Conservation (phyloP, 2,888 invertebrate species). For the Melieria omissa region DNA sequence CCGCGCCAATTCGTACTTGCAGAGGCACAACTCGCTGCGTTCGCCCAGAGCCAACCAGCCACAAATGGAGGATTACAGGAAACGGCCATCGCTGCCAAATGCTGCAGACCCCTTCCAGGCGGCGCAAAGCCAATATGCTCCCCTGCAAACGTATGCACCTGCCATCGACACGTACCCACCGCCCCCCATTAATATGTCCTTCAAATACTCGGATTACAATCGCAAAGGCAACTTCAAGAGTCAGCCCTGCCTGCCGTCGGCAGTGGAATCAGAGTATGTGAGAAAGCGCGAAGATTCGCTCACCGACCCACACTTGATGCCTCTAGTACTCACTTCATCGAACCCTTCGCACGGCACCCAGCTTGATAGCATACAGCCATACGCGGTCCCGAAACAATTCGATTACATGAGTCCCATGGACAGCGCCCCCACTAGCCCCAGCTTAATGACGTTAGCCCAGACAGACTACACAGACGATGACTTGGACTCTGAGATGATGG, state of each 20-base stretch:
- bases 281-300: conserved; percentile 52
- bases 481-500: conserved; percentile 68
- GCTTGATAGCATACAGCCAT: conserved; percentile 21
- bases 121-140: conserved; percentile 28
- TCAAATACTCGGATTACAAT: conserved; percentile 55
- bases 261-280: conserved; percentile 66
- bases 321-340: conserved; percentile 59
- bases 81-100: conserved; percentile 65
- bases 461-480: conserved; percentile 59
- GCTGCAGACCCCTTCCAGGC: conserved; percentile 54
- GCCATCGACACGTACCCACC: conserved; percentile 46
- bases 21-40: conserved; percentile 62
- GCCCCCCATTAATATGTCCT: conserved; percentile 58
- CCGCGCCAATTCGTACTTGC: conserved; percentile 44
- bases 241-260: conserved; percentile 68
- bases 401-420: conserved; percentile 55
- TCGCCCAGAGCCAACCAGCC: conserved; percentile 43
- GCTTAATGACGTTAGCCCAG: conserved; percentile 49
- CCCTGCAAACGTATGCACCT: conserved; percentile 21
- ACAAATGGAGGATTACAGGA: conserved; percentile 53
- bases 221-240: conserved; percentile 51
- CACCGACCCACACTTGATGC: conserved; percentile 63
- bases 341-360: conserved; percentile 56
- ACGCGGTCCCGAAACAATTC: conserved; percentile 45
- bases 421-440: conserved; percentile 53